Base-by-base conservation (phyloP, 2,113 vertebrate species). In the Archocentrus centrarchus region DNA sequence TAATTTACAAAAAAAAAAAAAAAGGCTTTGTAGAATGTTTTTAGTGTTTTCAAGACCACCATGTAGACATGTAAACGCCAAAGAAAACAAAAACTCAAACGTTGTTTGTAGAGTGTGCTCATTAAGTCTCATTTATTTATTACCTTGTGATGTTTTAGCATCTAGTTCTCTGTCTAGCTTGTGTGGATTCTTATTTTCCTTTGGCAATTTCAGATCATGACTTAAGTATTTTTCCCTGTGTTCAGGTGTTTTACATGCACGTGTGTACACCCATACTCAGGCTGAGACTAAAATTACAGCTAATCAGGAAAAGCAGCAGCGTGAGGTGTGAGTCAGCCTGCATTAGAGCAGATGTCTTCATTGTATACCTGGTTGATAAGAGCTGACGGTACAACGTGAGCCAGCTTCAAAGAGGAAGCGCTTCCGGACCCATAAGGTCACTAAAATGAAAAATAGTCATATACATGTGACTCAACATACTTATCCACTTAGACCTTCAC, bases 281-380 rank as follows among this genome's bases (percentile, higher is more conserved):
- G 9, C 13, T 17, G 11, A 37, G 57, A 70, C 22, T 35, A 80
- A 77, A 80, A 78, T 73, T 35, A 20, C 32, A n/a, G 59, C 55
- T 20, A 60, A 50, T 80, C 20, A 77, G 35, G 20, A 47, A 44
- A 59, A 30, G 7, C 47, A 47, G 75, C 2, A 53, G 30, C 24
- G 60, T 11, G 70, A 68, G 63, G 10, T 20, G 18, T 53, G 39
- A 50, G 9, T 82, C 47, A 55, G 60, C 47, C 64, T 27, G 62
- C 66, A 77, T 63, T 35, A 59, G 27, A 76, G 79, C 79, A 64
- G 78, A 81, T 84, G 59, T 84, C 78, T 75, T 60, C 55, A 81
- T 39, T 79, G 20, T 61, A 50, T 8, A 78, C 18, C 15, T 79
- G 64, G 55, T 32, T n/a, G 60, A 79, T 22, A 41, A 30, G 47